A percentile compares a stretch with the other conserved stretches of the same genome.
Evolutionary conservation across 2,888 invertebrate genomes (phyloP).

Genomic region (Opisthograptis luteolata): DNA sequence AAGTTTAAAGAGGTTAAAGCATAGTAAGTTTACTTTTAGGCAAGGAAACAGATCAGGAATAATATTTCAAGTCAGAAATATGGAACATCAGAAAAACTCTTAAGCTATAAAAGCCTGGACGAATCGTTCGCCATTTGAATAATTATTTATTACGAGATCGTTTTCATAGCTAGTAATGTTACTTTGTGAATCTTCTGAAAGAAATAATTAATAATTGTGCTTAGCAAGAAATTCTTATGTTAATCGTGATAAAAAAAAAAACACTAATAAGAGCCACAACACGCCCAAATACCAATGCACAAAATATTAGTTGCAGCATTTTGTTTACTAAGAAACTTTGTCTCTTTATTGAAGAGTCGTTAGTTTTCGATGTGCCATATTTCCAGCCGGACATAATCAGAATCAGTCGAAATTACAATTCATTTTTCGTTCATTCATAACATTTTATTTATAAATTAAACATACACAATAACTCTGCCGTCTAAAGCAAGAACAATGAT

Average conservation of each 20-base stretch:
- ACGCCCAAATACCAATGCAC: too few relatives aligned
- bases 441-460: constrained; percentile 24
- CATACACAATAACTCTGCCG: constrained; percentile 18
- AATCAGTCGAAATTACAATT: constrained; percentile 44
- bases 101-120: too few relatives aligned
- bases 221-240: too few relatives aligned
- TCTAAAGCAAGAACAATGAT: constrained; percentile 4
- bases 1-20: constrained; percentile 65
- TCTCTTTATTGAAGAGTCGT: background rate
- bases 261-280: too few relatives aligned
- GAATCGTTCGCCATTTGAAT: too few relatives aligned
- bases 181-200: too few relatives aligned
- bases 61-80: background rate
- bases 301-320: too few relatives aligned
- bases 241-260: too few relatives aligned
- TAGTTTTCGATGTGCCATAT: constrained; percentile 28
- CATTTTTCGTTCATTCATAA: constrained; percentile 38
- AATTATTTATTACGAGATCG: too few relatives aligned
- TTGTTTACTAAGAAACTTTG: too few relatives aligned
- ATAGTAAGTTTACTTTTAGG: constrained; percentile 47
- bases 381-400: constrained; percentile 18
- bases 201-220: too few relatives aligned
- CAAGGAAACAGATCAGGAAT: constrained; percentile 41
- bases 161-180: too few relatives aligned
- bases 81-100: background rate